phyloP scores from a whole-genome alignment of 2,888 invertebrate species.

The Atrina japonica region DNA sequence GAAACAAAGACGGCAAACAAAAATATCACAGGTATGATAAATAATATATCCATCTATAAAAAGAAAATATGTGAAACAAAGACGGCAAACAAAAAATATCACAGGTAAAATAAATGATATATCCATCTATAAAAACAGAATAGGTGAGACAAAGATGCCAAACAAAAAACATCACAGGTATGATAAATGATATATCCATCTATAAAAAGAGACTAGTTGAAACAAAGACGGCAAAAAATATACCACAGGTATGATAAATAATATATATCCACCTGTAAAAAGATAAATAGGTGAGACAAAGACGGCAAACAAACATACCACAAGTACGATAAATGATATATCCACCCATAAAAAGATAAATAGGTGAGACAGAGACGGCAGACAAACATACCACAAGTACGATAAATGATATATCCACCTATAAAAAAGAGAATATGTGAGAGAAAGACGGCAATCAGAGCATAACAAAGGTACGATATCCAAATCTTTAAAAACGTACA shows the following conservation, averaged over 20 bases:
- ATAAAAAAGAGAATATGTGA: no score
- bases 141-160: slow-evolving; percentile 54
- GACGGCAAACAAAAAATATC: slow-evolving; percentile 65
- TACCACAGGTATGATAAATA: slow-evolving; percentile 65
- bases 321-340: slow-evolving; percentile 63
- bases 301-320: slow-evolving; percentile 66
- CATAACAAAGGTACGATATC: slow-evolving; percentile 66
- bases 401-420: no score
- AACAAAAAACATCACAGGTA: no score
- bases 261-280: slow-evolving; percentile 63
- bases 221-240: no score
- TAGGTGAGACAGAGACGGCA: slow-evolving; percentile 56
- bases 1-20: slow-evolving; percentile 58
- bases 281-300: slow-evolving; percentile 49
- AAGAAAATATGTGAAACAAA: no score
- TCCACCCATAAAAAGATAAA: slow-evolving; percentile 57
- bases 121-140: slow-evolving; percentile 59
- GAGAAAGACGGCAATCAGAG: no score
- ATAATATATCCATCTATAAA: no score
- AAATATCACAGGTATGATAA: no score
- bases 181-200: no score
- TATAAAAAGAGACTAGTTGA: no score
- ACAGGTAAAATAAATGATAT: slow-evolving; percentile 63
- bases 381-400: no score
- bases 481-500: no score